Evolutionary conservation across 2,113 vertebrate genomes (phyloP).

Genomic region (Eurystomus gularis): DNA sequence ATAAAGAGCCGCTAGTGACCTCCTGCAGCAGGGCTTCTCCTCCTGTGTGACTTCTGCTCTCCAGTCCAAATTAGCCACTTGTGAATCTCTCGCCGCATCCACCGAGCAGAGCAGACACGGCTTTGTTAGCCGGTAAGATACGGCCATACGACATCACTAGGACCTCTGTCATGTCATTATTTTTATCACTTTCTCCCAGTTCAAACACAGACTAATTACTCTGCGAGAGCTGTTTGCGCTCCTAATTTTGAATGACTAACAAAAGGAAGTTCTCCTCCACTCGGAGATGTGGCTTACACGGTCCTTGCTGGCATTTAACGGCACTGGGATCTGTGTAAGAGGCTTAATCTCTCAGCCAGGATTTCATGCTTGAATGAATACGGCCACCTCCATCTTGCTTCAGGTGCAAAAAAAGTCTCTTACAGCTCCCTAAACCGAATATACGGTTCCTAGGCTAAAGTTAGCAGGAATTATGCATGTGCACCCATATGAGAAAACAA

Average conservation of each 20-base stretch:
- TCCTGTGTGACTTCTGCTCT: neutral
- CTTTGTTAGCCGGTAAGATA: neutral
- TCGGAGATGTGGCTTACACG: neutral
- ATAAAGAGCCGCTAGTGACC: neutral
- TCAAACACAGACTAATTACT: conserved; percentile 31
- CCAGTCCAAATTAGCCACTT: neutral
- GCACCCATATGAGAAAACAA: neutral
- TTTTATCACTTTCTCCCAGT: neutral
- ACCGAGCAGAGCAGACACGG: neutral
- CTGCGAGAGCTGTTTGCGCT: neutral
- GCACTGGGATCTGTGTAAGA: conserved; percentile 36
- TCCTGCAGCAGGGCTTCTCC: neutral
- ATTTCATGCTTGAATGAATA: conserved; percentile 33
- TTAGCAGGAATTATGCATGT: neutral
- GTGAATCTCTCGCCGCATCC: neutral
- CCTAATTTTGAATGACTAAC: conserved; percentile 21
- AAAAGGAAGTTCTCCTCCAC: conserved; percentile 12
- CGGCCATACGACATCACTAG: neutral
- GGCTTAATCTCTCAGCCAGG: conserved; percentile 49
- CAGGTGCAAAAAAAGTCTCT: neutral
- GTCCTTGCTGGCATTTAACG: neutral
- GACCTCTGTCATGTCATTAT: neutral
- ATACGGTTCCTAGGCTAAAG: neutral
- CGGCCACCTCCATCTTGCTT: conserved; percentile 7
- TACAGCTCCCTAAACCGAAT: neutral